Base-by-base conservation (phyloP, 2,888 invertebrate species). In the Melanostoma mellinum region DNA sequence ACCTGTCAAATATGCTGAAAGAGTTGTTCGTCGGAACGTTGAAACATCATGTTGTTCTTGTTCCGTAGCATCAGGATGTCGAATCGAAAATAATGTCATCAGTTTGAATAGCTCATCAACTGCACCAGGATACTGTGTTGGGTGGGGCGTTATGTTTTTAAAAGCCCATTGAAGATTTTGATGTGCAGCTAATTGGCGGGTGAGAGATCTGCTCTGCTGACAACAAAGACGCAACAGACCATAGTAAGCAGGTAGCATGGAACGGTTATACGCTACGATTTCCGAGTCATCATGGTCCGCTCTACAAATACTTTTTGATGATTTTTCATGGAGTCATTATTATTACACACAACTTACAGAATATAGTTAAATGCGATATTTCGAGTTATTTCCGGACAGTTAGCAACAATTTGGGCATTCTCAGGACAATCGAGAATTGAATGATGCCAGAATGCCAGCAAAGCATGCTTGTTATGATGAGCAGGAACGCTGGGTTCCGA, bases 141-240 rank as follows among this genome's bases (percentile, higher is more conserved):
- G 97, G 92, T 97, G 97, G n/a, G 98, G 97, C 40, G 97, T 97
- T 86, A 98, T 98, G 91, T 98, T 98, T 89, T 98, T 96, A 91
- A 98, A 98, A 35, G 98, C 98, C 98, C 98, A 98, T 89, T 97
- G 97, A 52, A 98, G 94, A 92, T 98, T 98, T 92, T 98, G 98
- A 92, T 98, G 98, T 86, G 95, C 95, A 0, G 97, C 97, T 72
- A 98, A 92, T 88, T 96, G 95, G 68, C 97, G 93, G 4, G 97
- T 96, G 91, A 98, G 97, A 33, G 94, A 92, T 55, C 95, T 93
- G 4, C 98, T 98, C 87, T 97, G 96, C 86, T 97, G 96, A 89
- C 98, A 98, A 92, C 97, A 98, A 90, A 98, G 93, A 85, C 97
- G 93, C 87, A 98, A 92, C 75, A 98, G 92, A 52, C 98, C 97